A percentile compares a stretch with the other conserved stretches of the same genome.
These are phyloP conservation scores for Vireo altiloquus DNA, from an alignment of 2,113 vertebrate genomes.

Conservation along the genomic window DNA sequence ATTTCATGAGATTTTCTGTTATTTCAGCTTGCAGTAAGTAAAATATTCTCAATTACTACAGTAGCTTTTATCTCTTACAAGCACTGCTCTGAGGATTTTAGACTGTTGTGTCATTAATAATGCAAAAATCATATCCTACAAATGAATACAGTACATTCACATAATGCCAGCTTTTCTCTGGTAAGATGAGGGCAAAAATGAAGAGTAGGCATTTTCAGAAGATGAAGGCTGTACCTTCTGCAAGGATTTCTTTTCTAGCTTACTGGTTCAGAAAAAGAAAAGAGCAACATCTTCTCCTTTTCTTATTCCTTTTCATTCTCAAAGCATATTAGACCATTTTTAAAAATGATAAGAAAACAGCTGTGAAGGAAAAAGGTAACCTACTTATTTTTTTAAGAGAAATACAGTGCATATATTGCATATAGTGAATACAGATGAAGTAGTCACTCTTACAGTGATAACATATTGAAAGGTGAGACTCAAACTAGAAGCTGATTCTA, in stretches of 20 bases:
- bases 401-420: background rate
- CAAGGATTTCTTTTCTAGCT: background rate
- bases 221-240: background rate
- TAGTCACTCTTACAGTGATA: background rate
- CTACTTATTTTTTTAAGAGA: background rate
- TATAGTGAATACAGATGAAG: background rate
- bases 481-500: background rate
- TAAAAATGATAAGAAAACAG: background rate
- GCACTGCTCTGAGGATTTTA: constrained; percentile 20
- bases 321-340: background rate
- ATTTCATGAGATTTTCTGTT: background rate
- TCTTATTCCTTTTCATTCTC: background rate
- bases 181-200: background rate
- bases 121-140: background rate
- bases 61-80: background rate
- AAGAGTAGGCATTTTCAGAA: background rate
- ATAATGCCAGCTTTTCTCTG: background rate
- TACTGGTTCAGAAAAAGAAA: background rate
- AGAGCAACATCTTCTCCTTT: background rate
- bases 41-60: background rate
- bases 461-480: background rate
- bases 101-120: constrained; percentile 53
- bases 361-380: background rate
- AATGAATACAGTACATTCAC: constrained; percentile 15
- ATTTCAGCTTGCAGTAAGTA: background rate